Evolutionary conservation across 1,140 invertebrate genomes (phyloP).

Genomic region (Meloidogyne floridensis): DNA sequence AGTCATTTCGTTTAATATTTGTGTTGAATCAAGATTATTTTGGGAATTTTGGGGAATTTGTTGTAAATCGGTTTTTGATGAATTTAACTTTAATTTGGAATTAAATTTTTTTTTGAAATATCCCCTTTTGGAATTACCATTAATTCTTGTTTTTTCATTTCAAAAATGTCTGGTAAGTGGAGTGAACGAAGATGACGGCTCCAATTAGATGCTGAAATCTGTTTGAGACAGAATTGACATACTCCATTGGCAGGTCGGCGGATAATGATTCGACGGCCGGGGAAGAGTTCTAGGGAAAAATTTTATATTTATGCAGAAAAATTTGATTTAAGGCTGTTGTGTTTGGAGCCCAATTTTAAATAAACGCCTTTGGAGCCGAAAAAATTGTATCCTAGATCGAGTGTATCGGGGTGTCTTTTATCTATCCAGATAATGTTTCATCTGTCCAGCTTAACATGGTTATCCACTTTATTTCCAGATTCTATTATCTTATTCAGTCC

Average conservation of each 20-base stretch:
- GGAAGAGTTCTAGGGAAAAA: slow-evolving; percentile 17
- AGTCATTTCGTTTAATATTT: not conserved
- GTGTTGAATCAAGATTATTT: not conserved
- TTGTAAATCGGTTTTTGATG: not conserved
- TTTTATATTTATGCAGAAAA: not conserved
- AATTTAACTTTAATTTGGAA: not conserved
- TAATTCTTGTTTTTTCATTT: slow-evolving; percentile 12
- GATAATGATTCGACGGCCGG: slow-evolving; percentile 21
- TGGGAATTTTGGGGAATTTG: not conserved
- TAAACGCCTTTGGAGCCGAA: too few species aligned
- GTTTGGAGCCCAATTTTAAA: too few species aligned
- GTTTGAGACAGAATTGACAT: slow-evolving; percentile 25
- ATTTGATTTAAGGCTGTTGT: too few species aligned
- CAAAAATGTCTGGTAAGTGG: slow-evolving; percentile 20
- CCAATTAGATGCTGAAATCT: slow-evolving; percentile 30
- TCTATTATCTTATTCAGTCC: too few species aligned
- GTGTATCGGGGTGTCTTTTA: too few species aligned
- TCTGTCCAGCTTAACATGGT: too few species aligned
- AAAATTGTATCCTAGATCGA: too few species aligned
- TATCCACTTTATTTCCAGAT: too few species aligned
- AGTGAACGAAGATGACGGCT: slow-evolving; percentile 25
- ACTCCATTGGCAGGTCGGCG: slow-evolving; percentile 15
- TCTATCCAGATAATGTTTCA: too few species aligned
- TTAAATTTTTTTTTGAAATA: not conserved
- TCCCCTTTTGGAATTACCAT: not conserved